phyloP scores from a whole-genome alignment of 2,888 invertebrate genomes.

The Anorthoa munda region DNA sequence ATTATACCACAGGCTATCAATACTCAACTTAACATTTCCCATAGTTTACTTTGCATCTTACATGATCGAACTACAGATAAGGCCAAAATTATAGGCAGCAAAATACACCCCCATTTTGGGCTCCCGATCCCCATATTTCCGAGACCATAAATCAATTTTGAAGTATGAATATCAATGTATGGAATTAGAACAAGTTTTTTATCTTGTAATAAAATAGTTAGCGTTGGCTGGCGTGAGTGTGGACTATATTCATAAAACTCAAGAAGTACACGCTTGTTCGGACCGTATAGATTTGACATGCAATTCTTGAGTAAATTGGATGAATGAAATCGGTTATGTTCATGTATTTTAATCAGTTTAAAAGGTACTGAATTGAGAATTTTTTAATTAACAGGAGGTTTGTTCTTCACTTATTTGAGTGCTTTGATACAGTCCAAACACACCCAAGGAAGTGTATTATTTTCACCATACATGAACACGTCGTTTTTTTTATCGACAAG shows the following conservation, averaged over 20 bases:
- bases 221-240: conserved; percentile 50
- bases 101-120: conserved; percentile 23
- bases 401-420: too few relatives aligned
- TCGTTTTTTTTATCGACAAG: too few relatives aligned
- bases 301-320: conserved; percentile 35
- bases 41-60: conserved; percentile 6
- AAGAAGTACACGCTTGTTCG: conserved; percentile 35
- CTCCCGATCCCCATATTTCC: neutral
- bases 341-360: conserved; percentile 13
- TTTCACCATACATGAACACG: too few relatives aligned
- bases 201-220: conserved; percentile 53
- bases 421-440: too few relatives aligned
- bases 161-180: conserved; percentile 50
- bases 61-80: conserved; percentile 34
- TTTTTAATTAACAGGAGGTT: too few relatives aligned
- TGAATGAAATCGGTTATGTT: conserved; percentile 45
- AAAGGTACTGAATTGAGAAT: neutral
- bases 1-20: neutral
- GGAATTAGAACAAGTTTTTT: conserved; percentile 59
- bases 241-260: conserved; percentile 55
- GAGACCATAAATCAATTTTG: conserved; percentile 46
- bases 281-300: conserved; percentile 44
- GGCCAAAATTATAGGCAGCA: conserved; percentile 5
- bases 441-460: too few relatives aligned
- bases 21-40: neutral